Conservation (phyloP, 2,113 vertebrate genomes). For the Rhinogobius similis region DNA sequence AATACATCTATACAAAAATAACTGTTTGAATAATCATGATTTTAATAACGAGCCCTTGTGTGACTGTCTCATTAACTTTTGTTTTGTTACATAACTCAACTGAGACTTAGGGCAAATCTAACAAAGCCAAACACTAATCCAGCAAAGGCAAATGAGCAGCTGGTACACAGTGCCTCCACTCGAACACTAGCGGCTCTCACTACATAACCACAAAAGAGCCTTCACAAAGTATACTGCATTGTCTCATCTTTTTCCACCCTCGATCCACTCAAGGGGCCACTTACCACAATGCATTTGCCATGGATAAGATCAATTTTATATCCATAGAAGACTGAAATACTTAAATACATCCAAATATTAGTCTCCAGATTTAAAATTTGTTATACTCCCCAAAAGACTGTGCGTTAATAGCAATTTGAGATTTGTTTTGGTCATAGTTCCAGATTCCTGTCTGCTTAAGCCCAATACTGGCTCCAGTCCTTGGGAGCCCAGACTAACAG, state of each 20-base stretch:
- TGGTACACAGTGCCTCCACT: slow-evolving; percentile 57
- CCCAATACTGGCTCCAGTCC: slow-evolving; percentile 38
- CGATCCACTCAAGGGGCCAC: slow-evolving; percentile 4
- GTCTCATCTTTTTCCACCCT: slow-evolving; percentile 8
- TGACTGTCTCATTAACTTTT: neutral
- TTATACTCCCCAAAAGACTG: slow-evolving; percentile 33
- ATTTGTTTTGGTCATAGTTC: slow-evolving; percentile 28
- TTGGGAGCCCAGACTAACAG: slow-evolving; percentile 36
- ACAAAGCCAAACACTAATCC: slow-evolving; percentile 36
- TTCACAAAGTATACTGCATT: slow-evolving; percentile 23
- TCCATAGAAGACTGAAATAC: neutral
- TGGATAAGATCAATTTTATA: slow-evolving; percentile 18
- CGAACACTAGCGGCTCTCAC: slow-evolving; percentile 44
- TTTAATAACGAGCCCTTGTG: neutral
- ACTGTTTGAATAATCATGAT: no score
- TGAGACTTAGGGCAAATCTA: slow-evolving; percentile 37
- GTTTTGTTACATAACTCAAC: slow-evolving; percentile 9
- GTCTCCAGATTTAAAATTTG: slow-evolving; percentile 22
- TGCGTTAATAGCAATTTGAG: slow-evolving; percentile 29
- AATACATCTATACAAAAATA: no score
- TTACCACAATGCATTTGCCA: slow-evolving; percentile 5
- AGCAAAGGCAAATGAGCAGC: slow-evolving; percentile 35
- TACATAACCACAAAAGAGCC: slow-evolving; percentile 40
- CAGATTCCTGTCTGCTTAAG: slow-evolving; percentile 11
- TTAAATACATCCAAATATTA: slow-evolving; percentile 43